Percentiles rank a stretch among this genome's conserved stretches.
Conservation (phyloP, 2,888 invertebrate genomes). For the Rapana venosa region DNA sequence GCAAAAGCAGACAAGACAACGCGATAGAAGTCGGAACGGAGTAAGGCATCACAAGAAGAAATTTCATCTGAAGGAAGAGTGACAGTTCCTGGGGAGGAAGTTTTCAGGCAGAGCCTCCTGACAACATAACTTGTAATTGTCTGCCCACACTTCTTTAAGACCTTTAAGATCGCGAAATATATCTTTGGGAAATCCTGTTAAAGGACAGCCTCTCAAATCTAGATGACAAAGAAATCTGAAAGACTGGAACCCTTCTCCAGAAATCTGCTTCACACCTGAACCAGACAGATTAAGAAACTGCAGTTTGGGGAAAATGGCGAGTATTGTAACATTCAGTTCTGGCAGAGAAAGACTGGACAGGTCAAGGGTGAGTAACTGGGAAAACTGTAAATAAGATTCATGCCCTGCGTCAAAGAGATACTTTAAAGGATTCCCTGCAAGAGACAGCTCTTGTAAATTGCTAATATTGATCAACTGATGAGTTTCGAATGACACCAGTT, state of each 20-base stretch:
- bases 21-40: constrained; percentile 65
- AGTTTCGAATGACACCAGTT: neutral
- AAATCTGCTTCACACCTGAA: neutral
- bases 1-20: constrained; percentile 61
- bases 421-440: constrained; percentile 9
- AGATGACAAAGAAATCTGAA: neutral
- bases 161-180: constrained; percentile 29
- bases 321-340: neutral
- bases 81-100: constrained; percentile 52
- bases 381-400: neutral
- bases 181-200: neutral
- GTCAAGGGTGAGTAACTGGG: neutral
- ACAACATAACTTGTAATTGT: constrained; percentile 42
- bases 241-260: constrained; percentile 4
- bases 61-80: constrained; percentile 67
- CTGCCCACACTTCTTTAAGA: constrained; percentile 17
- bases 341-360: neutral
- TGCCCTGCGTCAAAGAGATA: neutral
- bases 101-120: constrained; percentile 9
- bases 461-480: neutral
- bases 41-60: constrained; percentile 70
- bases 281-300: constrained; percentile 26
- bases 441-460: neutral
- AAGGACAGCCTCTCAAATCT: constrained; percentile 4
- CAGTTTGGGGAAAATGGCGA: constrained; percentile 10